phyloP scores from a whole-genome alignment of 1,140 invertebrate species.

The Homalodisca vitripennis region DNA sequence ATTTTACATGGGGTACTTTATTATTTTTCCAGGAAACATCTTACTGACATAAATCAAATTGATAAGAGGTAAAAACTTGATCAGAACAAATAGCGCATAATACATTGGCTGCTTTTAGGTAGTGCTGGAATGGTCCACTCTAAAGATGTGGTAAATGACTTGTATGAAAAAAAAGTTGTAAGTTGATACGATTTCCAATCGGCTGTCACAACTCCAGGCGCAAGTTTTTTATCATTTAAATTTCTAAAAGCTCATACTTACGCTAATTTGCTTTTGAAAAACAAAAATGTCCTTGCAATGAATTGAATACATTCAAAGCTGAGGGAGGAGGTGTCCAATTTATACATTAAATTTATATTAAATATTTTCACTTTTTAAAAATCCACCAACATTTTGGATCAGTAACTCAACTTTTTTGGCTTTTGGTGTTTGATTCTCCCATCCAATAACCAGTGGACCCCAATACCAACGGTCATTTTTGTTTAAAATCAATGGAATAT shows the following conservation, averaged over 20 bases:
- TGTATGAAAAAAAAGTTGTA: slow-evolving; percentile 66
- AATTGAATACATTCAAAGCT: too few species aligned
- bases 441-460: too few species aligned
- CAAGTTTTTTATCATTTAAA: slow-evolving; percentile 22
- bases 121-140: slow-evolving; percentile 91
- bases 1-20: background rate
- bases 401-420: too few species aligned
- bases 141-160: slow-evolving; percentile 77
- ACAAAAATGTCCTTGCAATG: too few species aligned
- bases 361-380: too few species aligned
- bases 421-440: too few species aligned
- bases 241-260: background rate
- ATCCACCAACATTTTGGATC: too few species aligned
- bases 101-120: slow-evolving; percentile 85
- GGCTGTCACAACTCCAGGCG: slow-evolving; percentile 85
- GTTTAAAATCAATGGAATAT: too few species aligned
- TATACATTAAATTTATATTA: too few species aligned
- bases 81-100: slow-evolving; percentile 65
- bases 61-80: slow-evolving; percentile 58
- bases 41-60: slow-evolving; percentile 55
- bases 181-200: slow-evolving; percentile 84
- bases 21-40: slow-evolving; percentile 50
- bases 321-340: too few species aligned
- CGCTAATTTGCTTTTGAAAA: too few species aligned
- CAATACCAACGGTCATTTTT: too few species aligned